Conservation (phyloP, 1,140 invertebrate genomes). For the Bombus breviceps region DNA sequence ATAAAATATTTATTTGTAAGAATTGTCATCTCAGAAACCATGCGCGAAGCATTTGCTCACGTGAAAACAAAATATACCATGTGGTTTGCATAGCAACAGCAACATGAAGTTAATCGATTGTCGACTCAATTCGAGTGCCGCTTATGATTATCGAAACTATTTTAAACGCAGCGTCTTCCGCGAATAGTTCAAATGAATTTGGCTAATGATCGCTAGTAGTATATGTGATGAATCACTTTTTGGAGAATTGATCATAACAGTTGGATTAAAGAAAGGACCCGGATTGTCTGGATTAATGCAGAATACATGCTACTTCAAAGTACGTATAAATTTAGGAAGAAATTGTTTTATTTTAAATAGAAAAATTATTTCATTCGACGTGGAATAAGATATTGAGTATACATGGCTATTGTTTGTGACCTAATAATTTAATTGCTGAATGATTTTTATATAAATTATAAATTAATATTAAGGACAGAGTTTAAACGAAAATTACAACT, state of each 20-base stretch:
- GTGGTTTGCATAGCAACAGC: background rate
- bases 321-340: background rate
- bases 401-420: background rate
- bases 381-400: background rate
- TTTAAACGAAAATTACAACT: background rate
- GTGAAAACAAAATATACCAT: slow-evolving; percentile 7
- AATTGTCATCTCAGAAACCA: background rate
- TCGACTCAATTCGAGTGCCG: background rate
- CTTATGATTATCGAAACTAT: background rate
- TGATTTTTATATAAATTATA: background rate
- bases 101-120: background rate
- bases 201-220: background rate
- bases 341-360: background rate
- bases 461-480: background rate
- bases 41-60: background rate
- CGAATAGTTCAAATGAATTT: background rate
- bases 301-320: background rate
- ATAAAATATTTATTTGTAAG: background rate
- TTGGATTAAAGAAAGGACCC: background rate
- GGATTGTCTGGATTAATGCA: background rate
- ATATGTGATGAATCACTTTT: background rate
- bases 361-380: background rate
- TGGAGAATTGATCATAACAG: background rate
- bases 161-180: background rate
- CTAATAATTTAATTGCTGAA: background rate